Conservation (phyloP, 2,797 vertebrate species). For the Rousettus madagascariensis region DNA sequence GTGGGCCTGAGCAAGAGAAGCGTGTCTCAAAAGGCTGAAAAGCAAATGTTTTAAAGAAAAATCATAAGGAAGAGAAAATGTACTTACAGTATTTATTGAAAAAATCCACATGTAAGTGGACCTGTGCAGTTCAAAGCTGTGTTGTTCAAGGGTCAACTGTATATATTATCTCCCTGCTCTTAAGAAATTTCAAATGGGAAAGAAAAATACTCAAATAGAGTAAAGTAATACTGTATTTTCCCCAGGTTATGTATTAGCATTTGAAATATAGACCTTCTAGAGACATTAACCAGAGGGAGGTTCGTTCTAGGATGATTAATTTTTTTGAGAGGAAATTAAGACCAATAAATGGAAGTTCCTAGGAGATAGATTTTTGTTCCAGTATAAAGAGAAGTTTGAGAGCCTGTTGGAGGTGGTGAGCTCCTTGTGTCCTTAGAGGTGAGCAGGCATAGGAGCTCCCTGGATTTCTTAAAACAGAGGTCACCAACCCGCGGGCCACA, state of each 20-base stretch:
- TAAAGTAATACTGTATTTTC: neutral
- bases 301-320: neutral
- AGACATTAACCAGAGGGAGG: neutral
- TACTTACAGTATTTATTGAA: neutral
- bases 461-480: neutral
- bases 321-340: neutral
- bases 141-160: neutral
- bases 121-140: neutral
- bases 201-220: neutral
- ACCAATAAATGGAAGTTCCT: neutral
- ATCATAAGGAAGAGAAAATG: neutral
- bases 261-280: neutral
- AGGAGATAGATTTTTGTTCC: neutral
- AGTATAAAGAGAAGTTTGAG: neutral
- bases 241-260: neutral
- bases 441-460: neutral
- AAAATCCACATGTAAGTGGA: neutral
- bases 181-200: slow-evolving; percentile 3
- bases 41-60: neutral
- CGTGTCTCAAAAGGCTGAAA: neutral
- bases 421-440: neutral
- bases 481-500: too few species aligned
- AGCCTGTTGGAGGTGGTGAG: neutral
- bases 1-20: too few species aligned
- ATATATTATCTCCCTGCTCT: neutral